A percentile compares a stretch with the other conserved stretches of the same genome.
These are phyloP conservation scores for Megaustenia siamemsis DNA, from an alignment of 2,888 invertebrate species.

Conservation along the genomic window DNA sequence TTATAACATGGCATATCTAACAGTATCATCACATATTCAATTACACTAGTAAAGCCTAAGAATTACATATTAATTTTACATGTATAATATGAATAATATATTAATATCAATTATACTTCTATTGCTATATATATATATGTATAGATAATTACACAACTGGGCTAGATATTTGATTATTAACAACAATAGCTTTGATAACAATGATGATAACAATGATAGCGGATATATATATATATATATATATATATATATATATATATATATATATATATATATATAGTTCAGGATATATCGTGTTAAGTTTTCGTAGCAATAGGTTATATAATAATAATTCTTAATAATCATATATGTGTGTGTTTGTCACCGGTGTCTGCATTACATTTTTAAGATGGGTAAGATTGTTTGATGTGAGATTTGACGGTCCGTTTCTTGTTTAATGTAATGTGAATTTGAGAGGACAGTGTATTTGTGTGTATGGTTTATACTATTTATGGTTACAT, in stretches of 20 bases:
- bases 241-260: not conserved
- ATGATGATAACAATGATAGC: too few species aligned
- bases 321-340: not conserved
- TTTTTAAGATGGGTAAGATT: too few species aligned
- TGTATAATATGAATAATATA: not conserved
- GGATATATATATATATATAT: not conserved
- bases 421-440: too few species aligned
- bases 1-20: not conserved
- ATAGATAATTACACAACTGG: not conserved
- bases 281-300: not conserved
- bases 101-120: slow-evolving; percentile 17
- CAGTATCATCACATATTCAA: too few species aligned
- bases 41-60: not conserved
- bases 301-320: not conserved
- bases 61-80: too few species aligned
- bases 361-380: too few species aligned
- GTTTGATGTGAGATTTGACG: too few species aligned
- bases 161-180: not conserved
- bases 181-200: not conserved
- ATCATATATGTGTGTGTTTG: not conserved
- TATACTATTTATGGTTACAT: too few species aligned
- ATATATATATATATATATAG: too few species aligned
- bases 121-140: not conserved
- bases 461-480: too few species aligned
- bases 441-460: too few species aligned